Evolutionary conservation across 2,113 vertebrate species (phyloP).

Genomic region (Centropus unirufus): DNA sequence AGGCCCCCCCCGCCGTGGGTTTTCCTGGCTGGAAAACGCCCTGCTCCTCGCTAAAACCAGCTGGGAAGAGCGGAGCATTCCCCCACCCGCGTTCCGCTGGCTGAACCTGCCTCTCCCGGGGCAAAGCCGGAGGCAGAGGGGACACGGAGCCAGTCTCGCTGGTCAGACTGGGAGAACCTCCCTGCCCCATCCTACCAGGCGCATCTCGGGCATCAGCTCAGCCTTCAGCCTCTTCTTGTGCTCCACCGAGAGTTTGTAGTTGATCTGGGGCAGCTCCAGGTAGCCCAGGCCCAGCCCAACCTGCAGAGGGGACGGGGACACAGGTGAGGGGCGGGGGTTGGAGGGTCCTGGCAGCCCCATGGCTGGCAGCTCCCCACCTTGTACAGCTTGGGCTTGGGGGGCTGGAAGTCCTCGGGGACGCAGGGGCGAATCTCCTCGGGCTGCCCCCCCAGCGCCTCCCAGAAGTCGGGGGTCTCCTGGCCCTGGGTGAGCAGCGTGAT

Average conservation of each 20-base stretch:
- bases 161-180: background rate
- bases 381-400: constrained; percentile 92
- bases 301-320: constrained; percentile 57
- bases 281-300: constrained; percentile 95
- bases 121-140: constrained; percentile 13
- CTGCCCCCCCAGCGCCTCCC: constrained; percentile 90
- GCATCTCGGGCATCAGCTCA: constrained; percentile 89
- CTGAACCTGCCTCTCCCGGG: background rate
- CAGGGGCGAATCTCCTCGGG: constrained; percentile 90
- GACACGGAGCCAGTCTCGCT: background rate
- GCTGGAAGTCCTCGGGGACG: constrained; percentile 89
- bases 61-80: background rate
- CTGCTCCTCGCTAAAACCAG: background rate
- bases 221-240: constrained; percentile 92
- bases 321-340: background rate
- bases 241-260: constrained; percentile 96
- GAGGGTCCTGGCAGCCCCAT: accelerated
- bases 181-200: constrained; percentile 81
- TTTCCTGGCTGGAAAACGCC: background rate
- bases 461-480: constrained; percentile 90
- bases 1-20: background rate
- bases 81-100: background rate
- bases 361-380: constrained; percentile 77
- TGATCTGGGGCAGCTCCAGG: constrained; percentile 96
- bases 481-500: constrained; percentile 84